These are phyloP conservation scores for Pluvianellus socialis DNA, from an alignment of 2,113 vertebrate species.

Conservation along the genomic window DNA sequence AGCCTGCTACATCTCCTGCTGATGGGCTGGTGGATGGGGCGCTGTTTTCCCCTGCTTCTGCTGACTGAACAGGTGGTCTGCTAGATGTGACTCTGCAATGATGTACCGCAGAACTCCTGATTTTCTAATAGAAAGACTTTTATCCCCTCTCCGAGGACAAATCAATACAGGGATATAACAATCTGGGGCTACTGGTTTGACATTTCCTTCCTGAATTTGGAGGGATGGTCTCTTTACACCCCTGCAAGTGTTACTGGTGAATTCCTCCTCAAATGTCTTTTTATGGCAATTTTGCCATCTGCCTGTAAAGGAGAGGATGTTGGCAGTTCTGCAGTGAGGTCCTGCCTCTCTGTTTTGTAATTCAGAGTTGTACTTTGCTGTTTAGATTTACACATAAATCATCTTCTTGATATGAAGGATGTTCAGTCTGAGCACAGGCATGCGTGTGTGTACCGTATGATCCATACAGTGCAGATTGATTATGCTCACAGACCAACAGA, in stretches of 20 bases:
- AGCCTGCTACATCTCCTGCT: background rate
- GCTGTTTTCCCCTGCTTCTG: background rate
- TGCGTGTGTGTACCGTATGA: rapidly evolving
- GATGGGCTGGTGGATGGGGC: background rate
- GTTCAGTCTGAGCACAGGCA: background rate
- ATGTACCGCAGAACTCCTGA: rapidly evolving
- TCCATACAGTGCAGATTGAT: background rate
- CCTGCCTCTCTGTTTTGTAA: background rate
- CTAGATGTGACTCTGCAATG: background rate
- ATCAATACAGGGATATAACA: background rate
- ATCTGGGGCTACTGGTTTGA: background rate
- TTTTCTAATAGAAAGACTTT: background rate
- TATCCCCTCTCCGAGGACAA: background rate
- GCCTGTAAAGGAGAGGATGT: background rate
- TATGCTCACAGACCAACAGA: background rate
- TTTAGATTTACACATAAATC: background rate
- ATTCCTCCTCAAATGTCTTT: background rate
- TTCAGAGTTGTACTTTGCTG: background rate
- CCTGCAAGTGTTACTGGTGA: background rate
- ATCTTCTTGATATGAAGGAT: background rate
- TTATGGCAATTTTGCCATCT: constrained; percentile 45
- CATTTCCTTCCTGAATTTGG: background rate
- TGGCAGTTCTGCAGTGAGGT: constrained; percentile 7
- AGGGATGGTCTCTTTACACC: background rate
- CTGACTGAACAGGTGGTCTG: background rate